Base-by-base conservation (phyloP, 2,797 vertebrate species). In the Cossypha caffra region DNA sequence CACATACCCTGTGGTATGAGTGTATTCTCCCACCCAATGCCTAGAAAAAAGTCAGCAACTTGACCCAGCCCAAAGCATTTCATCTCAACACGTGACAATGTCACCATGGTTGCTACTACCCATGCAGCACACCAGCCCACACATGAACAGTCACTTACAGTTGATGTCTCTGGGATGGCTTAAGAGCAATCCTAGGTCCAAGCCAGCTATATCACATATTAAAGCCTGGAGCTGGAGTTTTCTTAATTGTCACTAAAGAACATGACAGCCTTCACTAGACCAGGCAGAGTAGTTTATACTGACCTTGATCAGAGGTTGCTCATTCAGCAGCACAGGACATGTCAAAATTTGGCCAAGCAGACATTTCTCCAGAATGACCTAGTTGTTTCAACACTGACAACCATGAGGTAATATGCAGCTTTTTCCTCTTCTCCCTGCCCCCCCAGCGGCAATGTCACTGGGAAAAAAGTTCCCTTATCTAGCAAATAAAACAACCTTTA, bases 221-320 rank as follows among this genome's bases (percentile, higher is more conserved):
- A 54, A 59, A 83, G n/a, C 29, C 38, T 61, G 9, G 16, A 93
- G 37, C 5, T 40, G 25, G 58, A 54, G 28, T 59, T 87, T 80
- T 83, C 21, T 80, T 75, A 57, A 31, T 61, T 4, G 1, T 37
- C 35, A 35, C 19, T 87, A 57, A 82, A 67, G 71, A 79, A 45
- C 16, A 11, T 25, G 73, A 78, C 45, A 52, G 40, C 37, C 47
- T 91, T 63, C 67, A 40, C 18, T 67, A 80, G 23, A 55, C 28
- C 23, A 78, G 35, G 50, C 47, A 79, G 58, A 38, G 20, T 35
- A 40, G 28, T 80, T 80, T 51, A 67, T 72, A 25, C 10, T 66
- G 96, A 90, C n/a, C 75, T 89, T 95, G 77, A 88, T 55, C 45
- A 77, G 69, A 88, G 38, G 55, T 23, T 88, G 57, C 31, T 83